A percentile compares a stretch with the other conserved stretches of the same genome.
phyloP scores from a whole-genome alignment of 2,888 invertebrate species.

The Netelia melanura region DNA sequence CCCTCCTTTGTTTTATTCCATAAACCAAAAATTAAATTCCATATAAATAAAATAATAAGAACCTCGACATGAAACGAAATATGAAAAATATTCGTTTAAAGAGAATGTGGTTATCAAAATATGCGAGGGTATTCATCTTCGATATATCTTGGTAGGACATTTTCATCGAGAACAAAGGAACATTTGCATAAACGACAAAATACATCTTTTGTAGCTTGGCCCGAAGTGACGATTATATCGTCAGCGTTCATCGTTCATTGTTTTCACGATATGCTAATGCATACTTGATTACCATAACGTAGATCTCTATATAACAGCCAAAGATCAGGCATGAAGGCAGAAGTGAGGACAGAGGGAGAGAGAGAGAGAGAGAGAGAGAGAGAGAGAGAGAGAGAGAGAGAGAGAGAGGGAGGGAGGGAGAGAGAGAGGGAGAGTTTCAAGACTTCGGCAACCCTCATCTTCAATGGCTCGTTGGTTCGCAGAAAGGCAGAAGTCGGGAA shows the following conservation, averaged over 20 bases:
- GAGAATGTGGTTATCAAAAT: neutral
- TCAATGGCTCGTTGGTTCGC: slow-evolving; percentile 54
- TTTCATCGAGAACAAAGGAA: slow-evolving; percentile 6
- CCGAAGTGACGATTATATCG: slow-evolving; percentile 5
- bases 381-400: slow-evolving; percentile 5
- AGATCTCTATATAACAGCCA: slow-evolving; percentile 27
- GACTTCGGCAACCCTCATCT: slow-evolving; percentile 50
- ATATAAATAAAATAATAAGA: neutral
- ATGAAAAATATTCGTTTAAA: too few species aligned
- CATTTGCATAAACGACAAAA: slow-evolving; percentile 11
- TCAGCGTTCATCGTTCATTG: slow-evolving; percentile 60
- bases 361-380: neutral
- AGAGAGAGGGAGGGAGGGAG: neutral
- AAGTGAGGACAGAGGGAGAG: slow-evolving; percentile 25
- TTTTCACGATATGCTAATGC: slow-evolving; percentile 72
- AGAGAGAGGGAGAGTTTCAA: slow-evolving; percentile 15
- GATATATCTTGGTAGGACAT: neutral
- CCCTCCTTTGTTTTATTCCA: neutral
- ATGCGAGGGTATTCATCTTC: neutral
- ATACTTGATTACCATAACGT: slow-evolving; percentile 72
- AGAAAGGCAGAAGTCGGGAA: neutral
- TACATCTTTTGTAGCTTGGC: slow-evolving; percentile 11
- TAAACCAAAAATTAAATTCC: neutral
- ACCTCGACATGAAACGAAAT: neutral
- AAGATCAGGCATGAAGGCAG: slow-evolving; percentile 12